Base-by-base conservation (phyloP, 2,797 vertebrate species). In the Dendrocincla tyrannina region DNA sequence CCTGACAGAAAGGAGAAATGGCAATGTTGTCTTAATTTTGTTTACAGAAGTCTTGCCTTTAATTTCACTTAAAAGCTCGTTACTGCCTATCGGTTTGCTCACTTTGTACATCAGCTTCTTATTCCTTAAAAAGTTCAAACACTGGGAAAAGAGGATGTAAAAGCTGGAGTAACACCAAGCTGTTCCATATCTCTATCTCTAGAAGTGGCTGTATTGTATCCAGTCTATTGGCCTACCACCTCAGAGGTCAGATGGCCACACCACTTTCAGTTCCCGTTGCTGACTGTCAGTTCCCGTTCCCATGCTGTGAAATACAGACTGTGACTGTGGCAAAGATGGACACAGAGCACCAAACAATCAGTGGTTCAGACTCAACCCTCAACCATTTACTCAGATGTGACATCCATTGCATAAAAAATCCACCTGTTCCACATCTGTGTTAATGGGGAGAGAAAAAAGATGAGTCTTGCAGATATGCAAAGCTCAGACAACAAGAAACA, bases 11-110 rank as follows among this genome's bases (percentile, higher is more conserved):
- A 35, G 12, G 32, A 32, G 33, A 75, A 53, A 55, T 0, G 1
- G n/a, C 2, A 5, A 15, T 0, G 0, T 27, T 56, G 37, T 69
- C 42, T 44, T 69, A 28, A 39, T 2, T 19, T 0, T 23, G 37
- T 42, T 63, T 52, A 67, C 18, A 73, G 42, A 92, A 76, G 10
- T 22, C 50, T 47, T 52, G 74, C 15, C 66, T 88, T 75, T n/a
- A 47, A 11, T 59, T 78, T 68, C 50, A 55, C 32, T 66, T 53
- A 3, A 20, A 53, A 91, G 35, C 24, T 50, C 0, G 0, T 68
- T 47, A 55, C n/a, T 42, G 22, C 8, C 7, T 42, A 3, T 13
- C 1, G 0, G 7, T 76, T 78, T 60, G 25, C 30, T 52, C 59
- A 49, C 17, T 39, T 49, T 12, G 9, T 42, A 22, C 0, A 0